A percentile compares a stretch with the other conserved stretches of the same genome.
Conservation (phyloP, 2,888 invertebrate species). For the Spisula subtruncata region DNA sequence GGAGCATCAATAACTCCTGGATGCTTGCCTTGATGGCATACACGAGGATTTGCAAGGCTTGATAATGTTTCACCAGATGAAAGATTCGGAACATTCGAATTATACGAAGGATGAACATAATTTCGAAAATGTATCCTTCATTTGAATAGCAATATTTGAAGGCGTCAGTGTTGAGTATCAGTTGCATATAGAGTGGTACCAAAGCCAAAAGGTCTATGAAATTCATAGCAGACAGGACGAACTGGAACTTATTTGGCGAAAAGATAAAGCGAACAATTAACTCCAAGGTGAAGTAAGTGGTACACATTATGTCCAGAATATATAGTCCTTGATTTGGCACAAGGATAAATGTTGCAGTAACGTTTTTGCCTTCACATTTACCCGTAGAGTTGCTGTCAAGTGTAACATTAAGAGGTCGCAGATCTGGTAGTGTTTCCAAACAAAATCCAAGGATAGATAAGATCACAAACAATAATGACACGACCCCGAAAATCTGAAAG, state of each 20-base stretch:
- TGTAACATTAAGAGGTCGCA: slow-evolving; percentile 68
- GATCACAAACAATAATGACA: slow-evolving; percentile 86
- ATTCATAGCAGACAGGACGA: slow-evolving; percentile 85
- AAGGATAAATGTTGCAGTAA: slow-evolving; percentile 68
- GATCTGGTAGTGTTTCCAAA: slow-evolving; percentile 84
- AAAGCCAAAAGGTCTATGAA: slow-evolving; percentile 86
- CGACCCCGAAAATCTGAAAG: slow-evolving; percentile 84
- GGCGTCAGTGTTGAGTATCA: slow-evolving; percentile 83
- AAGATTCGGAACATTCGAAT: slow-evolving; percentile 88
- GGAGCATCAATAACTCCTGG: slow-evolving; percentile 87
- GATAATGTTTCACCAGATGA: slow-evolving; percentile 88
- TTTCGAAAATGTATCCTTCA: slow-evolving; percentile 85
- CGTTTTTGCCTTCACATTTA: slow-evolving; percentile 68
- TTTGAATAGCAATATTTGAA: slow-evolving; percentile 84
- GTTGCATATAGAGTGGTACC: slow-evolving; percentile 86
- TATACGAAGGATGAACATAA: slow-evolving; percentile 88
- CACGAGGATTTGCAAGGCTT: slow-evolving; percentile 88
- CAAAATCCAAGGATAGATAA: slow-evolving; percentile 86
- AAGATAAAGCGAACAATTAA: slow-evolving; percentile 84
- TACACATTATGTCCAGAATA: slow-evolving; percentile 85
- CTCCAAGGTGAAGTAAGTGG: slow-evolving; percentile 86
- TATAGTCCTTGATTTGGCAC: slow-evolving; percentile 80
- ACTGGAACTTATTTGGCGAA: slow-evolving; percentile 83
- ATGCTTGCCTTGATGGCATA: slow-evolving; percentile 88
- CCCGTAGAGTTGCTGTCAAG: slow-evolving; percentile 59